Conservation (phyloP, 35 echinoderm and acorn worm genomes). For the Patiria miniata region DNA sequence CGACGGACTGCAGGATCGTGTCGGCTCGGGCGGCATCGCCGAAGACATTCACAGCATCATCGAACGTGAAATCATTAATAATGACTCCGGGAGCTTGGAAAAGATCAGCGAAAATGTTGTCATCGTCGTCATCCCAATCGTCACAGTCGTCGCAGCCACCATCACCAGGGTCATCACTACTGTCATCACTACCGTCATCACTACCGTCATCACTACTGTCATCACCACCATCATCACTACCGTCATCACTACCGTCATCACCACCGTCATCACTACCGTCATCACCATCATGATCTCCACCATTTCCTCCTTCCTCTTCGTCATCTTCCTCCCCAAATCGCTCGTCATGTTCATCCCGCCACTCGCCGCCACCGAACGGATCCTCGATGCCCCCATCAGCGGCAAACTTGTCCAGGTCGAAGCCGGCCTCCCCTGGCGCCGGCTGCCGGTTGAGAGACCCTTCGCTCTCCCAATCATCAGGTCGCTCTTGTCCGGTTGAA, state of each 20-base stretch:
- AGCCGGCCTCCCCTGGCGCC: too few species aligned
- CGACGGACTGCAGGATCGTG: constrained; percentile 7
- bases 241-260: neutral
- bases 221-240: neutral
- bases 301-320: neutral
- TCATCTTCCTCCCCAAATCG: neutral
- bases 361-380: neutral
- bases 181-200: neutral
- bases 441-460: too few species aligned
- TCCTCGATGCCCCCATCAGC: too few species aligned
- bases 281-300: neutral
- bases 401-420: too few species aligned
- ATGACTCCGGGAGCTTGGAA: neutral
- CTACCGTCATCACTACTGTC: neutral
- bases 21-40: neutral
- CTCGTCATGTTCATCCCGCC: neutral
- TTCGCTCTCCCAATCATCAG: too few species aligned
- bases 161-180: neutral
- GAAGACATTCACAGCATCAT: neutral
- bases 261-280: neutral
- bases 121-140: neutral
- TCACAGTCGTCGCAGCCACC: neutral
- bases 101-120: neutral
- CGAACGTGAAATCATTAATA: neutral
- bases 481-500: too few species aligned